Conservation (phyloP, 2,113 vertebrate genomes). For the Cacatua alba region DNA sequence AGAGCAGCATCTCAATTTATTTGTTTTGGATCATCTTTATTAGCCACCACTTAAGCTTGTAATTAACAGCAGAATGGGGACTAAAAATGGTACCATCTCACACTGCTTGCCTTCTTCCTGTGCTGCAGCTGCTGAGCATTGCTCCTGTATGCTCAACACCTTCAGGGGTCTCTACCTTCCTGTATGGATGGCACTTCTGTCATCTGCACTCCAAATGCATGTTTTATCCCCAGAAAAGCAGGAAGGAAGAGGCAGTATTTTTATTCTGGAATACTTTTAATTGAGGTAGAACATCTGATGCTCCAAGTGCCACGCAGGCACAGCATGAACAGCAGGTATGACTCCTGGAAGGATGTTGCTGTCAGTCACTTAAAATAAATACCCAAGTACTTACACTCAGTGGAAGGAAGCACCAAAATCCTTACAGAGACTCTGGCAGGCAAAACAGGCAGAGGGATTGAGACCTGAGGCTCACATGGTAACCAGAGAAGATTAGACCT, state of each 20-base stretch:
- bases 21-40: constrained; percentile 56
- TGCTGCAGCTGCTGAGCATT: background rate
- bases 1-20: constrained; percentile 54
- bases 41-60: constrained; percentile 16
- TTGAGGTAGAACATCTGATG: background rate
- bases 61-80: constrained; percentile 18
- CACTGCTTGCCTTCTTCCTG: background rate
- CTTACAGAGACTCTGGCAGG: background rate
- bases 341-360: background rate
- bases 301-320: fast-evolving
- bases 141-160: background rate
- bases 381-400: background rate
- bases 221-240: background rate
- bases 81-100: background rate
- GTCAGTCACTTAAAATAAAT: background rate
- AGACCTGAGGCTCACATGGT: background rate
- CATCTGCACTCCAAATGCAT: background rate
- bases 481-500: background rate
- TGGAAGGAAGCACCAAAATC: background rate
- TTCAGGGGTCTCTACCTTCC: background rate
- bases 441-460: background rate
- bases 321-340: background rate
- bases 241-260: background rate
- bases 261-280: background rate
- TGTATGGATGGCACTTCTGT: background rate